Percentiles rank a stretch among this genome's conserved stretches.
phyloP scores from a whole-genome alignment of 2,113 vertebrate species.

The Ctenodactylus gundi region DNA sequence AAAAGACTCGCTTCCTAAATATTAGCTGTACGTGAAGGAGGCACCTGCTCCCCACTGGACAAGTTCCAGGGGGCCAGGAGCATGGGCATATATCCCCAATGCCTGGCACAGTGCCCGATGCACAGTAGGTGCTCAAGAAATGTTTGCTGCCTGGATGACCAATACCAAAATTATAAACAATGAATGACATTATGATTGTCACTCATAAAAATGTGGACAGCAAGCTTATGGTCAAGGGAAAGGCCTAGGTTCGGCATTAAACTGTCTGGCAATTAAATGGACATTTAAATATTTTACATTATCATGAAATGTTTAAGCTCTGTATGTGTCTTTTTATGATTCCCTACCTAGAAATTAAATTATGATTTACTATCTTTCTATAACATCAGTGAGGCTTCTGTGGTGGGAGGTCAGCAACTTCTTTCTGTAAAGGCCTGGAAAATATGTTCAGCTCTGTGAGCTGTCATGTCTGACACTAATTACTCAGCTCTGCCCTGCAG shows the following conservation, averaged over 20 bases:
- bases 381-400: not conserved
- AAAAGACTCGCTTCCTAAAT: slow-evolving; percentile 41
- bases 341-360: not conserved
- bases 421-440: not conserved
- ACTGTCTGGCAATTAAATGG: not conserved
- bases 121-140: not conserved
- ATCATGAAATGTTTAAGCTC: not conserved
- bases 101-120: not conserved
- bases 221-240: not conserved
- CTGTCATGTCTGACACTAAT: not conserved
- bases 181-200: not conserved
- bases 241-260: not conserved
- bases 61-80: not conserved
- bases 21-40: slow-evolving; percentile 39
- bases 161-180: not conserved
- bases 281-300: not conserved
- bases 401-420: not conserved
- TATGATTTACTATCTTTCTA: not conserved
- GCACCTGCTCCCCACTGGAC: not conserved
- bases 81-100: not conserved
- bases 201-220: not conserved
- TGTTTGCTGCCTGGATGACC: not conserved
- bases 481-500: not conserved
- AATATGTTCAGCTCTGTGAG: not conserved
- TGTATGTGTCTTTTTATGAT: not conserved